Evolutionary conservation across 2,888 invertebrate genomes (phyloP).

Genomic region (Cepaea hortensis): DNA sequence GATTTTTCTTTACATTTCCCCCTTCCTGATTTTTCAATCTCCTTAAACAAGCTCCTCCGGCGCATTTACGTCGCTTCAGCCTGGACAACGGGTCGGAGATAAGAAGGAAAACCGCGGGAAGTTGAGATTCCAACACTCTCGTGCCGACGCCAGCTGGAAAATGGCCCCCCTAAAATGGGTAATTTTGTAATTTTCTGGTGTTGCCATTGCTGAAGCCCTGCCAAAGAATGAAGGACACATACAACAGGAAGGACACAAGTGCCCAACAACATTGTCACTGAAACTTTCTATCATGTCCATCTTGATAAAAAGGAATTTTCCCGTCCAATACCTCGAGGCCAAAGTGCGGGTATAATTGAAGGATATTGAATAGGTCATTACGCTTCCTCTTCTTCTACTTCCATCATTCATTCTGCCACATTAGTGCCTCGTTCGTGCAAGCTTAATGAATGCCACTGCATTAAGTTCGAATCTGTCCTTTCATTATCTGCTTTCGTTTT

Average conservation of each 20-base stretch:
- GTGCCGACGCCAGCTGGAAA: constrained; percentile 5
- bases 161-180: constrained; percentile 41
- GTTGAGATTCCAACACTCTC: background rate
- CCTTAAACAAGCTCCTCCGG: constrained; percentile 35
- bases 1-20: background rate
- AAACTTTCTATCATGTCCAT: constrained; percentile 23
- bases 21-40: constrained; percentile 32
- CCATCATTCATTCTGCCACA: background rate
- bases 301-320: constrained; percentile 8
- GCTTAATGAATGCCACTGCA: background rate
- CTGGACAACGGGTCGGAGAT: background rate
- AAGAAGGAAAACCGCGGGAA: constrained; percentile 19
- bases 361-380: constrained; percentile 38
- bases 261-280: constrained; percentile 29
- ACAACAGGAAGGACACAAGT: constrained; percentile 31
- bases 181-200: constrained; percentile 46
- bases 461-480: background rate
- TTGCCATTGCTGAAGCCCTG: constrained; percentile 12
- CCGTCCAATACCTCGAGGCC: constrained; percentile 26
- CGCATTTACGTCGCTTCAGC: constrained; percentile 21
- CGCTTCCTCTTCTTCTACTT: background rate
- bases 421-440: background rate
- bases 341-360: constrained; percentile 22
- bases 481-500: background rate
- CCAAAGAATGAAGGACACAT: constrained; percentile 17